Evolutionary conservation across 2,888 invertebrate genomes (phyloP).

Genomic region (Pediacus dermestoides): DNA sequence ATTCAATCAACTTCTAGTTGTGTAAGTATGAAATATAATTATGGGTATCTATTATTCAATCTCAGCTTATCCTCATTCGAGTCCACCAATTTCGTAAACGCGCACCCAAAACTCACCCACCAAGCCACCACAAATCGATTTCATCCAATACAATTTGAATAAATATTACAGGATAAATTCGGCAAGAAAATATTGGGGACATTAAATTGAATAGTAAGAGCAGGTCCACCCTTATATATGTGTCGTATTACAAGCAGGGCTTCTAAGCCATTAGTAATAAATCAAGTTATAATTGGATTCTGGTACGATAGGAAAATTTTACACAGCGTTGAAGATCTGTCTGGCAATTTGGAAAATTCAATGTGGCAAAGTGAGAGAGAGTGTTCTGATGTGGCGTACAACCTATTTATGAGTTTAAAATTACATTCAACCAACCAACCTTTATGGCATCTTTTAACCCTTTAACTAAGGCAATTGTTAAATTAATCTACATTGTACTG

Average conservation of each 20-base stretch:
- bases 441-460: slow-evolving; percentile 21
- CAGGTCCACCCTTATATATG: slow-evolving; percentile 4
- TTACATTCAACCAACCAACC: slow-evolving; percentile 19
- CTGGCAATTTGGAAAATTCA: slow-evolving; percentile 3
- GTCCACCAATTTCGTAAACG: too few species aligned
- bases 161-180: too few species aligned
- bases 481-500: slow-evolving; percentile 23
- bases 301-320: slow-evolving; percentile 14
- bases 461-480: slow-evolving; percentile 23
- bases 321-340: slow-evolving; percentile 8
- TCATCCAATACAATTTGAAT: too few species aligned
- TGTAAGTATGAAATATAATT: too few species aligned
- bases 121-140: too few species aligned
- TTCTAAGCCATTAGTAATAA: slow-evolving; percentile 24
- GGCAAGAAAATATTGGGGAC: not conserved
- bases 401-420: slow-evolving; percentile 22
- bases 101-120: too few species aligned
- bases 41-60: too few species aligned
- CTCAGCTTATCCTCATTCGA: too few species aligned
- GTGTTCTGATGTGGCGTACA: not conserved
- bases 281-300: slow-evolving; percentile 27
- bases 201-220: slow-evolving; percentile 8
- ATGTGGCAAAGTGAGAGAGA: slow-evolving; percentile 5
- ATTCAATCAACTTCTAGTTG: too few species aligned
- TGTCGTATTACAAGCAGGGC: slow-evolving; percentile 9